A percentile compares a stretch with the other conserved stretches of the same genome.
Conservation (phyloP, 1,140 invertebrate species). For the Palaemon carinicauda region DNA sequence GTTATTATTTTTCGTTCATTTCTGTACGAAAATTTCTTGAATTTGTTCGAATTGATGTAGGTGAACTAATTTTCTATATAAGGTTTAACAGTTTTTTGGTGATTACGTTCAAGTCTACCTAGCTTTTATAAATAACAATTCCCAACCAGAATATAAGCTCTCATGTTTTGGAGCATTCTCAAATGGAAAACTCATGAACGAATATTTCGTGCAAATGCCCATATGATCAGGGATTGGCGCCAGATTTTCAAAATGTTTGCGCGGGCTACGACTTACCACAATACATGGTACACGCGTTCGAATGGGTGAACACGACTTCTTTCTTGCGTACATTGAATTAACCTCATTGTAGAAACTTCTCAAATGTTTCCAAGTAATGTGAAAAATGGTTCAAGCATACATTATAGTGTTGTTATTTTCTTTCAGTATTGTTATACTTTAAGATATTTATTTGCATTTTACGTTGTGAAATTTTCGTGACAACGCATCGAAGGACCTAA, state of each 20-base stretch:
- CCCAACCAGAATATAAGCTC: no score
- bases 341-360: background rate
- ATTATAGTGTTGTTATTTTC: no score
- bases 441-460: no score
- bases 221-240: slow-evolving; percentile 54
- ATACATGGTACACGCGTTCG: slow-evolving; percentile 42
- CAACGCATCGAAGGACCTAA: slow-evolving; percentile 11
- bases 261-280: slow-evolving; percentile 53
- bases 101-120: no score
- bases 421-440: no score
- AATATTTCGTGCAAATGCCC: slow-evolving; percentile 39
- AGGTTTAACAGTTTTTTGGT: no score
- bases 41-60: no score
- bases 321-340: background rate
- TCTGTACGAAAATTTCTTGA: background rate
- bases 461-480: no score
- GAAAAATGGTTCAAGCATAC: no score
- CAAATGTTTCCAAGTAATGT: background rate
- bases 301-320: background rate
- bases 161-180: background rate
- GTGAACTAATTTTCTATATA: no score
- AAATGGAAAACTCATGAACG: background rate
- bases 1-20: background rate
- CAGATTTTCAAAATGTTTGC: slow-evolving; percentile 57
- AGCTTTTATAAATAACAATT: no score